A percentile compares a stretch with the other conserved stretches of the same genome.
Evolutionary conservation across 2,797 vertebrate genomes (phyloP).

Genomic region (Lithobates sylvaticus): DNA sequence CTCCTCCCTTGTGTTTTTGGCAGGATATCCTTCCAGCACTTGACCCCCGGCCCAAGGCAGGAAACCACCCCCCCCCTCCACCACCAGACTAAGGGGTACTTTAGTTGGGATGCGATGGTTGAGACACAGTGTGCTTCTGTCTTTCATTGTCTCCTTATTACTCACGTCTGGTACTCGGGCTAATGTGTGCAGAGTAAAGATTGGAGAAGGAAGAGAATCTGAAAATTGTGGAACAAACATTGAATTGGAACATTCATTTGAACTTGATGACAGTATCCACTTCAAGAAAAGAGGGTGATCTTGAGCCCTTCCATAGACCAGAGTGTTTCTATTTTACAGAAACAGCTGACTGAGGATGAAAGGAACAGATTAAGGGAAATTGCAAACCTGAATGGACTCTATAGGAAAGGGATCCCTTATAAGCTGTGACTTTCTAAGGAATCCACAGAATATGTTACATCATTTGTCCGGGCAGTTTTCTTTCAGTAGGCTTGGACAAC

Average conservation of each 20-base stretch:
- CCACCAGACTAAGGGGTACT: too few relatives aligned
- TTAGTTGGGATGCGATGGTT: too few relatives aligned
- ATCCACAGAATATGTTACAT: constrained; percentile 81
- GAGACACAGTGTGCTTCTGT: too few relatives aligned
- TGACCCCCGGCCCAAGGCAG: too few relatives aligned
- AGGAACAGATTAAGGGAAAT: constrained; percentile 85
- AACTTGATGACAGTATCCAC: constrained; percentile 82
- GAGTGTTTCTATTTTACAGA: constrained; percentile 78
- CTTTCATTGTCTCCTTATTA: too few relatives aligned
- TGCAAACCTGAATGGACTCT: constrained; percentile 86
- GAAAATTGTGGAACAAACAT: constrained; percentile 83
- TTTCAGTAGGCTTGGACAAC: too few relatives aligned
- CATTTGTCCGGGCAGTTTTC: constrained; percentile 87
- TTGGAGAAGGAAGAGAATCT: constrained; percentile 77
- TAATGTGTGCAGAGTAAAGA: constrained; percentile 66
- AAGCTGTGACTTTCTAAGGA: constrained; percentile 77
- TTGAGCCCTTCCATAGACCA: constrained; percentile 81
- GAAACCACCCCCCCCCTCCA: too few relatives aligned
- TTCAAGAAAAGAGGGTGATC: constrained; percentile 83
- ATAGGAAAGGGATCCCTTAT: constrained; percentile 85
- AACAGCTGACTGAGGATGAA: constrained; percentile 86
- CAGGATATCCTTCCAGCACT: too few relatives aligned
- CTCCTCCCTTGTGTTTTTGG: too few relatives aligned
- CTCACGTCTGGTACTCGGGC: too few relatives aligned
- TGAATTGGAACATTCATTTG: constrained; percentile 89